Conservation (phyloP, 2,797 vertebrate genomes). For the Toxotes lorentzi region DNA sequence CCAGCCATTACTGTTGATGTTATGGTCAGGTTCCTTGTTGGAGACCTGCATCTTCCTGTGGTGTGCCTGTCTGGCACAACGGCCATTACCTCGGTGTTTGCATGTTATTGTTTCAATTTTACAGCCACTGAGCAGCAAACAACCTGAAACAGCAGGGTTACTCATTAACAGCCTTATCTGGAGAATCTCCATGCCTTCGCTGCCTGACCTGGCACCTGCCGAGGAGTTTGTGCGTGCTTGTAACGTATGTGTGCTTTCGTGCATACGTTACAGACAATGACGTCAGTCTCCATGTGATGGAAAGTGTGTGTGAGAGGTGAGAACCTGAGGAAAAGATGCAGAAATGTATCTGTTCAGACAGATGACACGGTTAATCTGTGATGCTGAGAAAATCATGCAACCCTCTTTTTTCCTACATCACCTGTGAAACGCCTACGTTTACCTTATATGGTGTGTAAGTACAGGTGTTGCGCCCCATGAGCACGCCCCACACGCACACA, state of each 20-base stretch:
- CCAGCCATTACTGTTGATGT: constrained; percentile 4
- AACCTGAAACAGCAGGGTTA: constrained; percentile 76
- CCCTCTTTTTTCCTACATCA: neutral
- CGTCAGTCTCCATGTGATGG: constrained; percentile 22
- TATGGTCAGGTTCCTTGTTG: neutral
- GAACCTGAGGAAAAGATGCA: neutral
- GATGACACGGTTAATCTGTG: neutral
- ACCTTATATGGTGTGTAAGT: neutral
- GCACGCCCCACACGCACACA: neutral
- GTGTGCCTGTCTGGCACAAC: constrained; percentile 32
- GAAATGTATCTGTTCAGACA: neutral
- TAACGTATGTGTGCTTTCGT: constrained; percentile 1
- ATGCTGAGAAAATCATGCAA: neutral
- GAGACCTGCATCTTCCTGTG: constrained; percentile 8
- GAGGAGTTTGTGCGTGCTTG: neutral
- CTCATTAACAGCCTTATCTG: constrained; percentile 81
- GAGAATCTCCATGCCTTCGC: constrained; percentile 68
- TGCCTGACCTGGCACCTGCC: constrained; percentile 63
- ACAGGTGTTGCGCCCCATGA: constrained; percentile 2
- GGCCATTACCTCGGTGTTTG: constrained; percentile 78
- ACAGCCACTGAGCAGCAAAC: constrained; percentile 82
- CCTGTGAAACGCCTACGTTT: too few relatives aligned
- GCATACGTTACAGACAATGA: constrained; percentile 25
- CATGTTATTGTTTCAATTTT: constrained; percentile 82
- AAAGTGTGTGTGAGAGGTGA: neutral